Evolutionary conservation across 2,888 invertebrate species (phyloP).

Genomic region (Trachelus troglodyta): DNA sequence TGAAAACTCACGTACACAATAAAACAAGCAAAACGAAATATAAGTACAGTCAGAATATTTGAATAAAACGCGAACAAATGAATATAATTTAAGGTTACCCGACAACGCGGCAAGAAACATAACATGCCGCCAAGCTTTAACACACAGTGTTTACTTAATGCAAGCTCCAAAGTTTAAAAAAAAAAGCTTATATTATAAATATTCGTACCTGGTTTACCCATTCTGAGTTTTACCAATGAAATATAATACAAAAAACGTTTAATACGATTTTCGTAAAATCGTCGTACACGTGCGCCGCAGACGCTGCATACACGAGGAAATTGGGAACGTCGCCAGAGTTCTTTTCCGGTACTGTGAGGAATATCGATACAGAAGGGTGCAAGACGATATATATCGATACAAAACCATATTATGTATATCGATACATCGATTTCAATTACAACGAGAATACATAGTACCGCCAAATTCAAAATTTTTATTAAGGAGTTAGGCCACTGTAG

Average conservation of each 20-base stretch:
- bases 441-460: not conserved
- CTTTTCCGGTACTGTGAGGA: not conserved
- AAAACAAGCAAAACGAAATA: not conserved
- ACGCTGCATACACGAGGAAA: slow-evolving; percentile 11
- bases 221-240: slow-evolving; percentile 31
- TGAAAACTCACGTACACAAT: not conserved
- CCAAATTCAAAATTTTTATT: not conserved
- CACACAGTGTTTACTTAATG: not conserved
- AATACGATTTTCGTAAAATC: not conserved
- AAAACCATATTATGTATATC: too few species aligned
- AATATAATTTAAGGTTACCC: slow-evolving; percentile 24
- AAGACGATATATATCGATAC: not conserved
- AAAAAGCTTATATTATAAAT: not conserved
- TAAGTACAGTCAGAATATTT: not conserved
- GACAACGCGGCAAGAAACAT: slow-evolving; percentile 26
- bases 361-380: not conserved
- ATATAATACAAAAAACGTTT: slow-evolving; percentile 13
- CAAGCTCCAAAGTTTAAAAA: slow-evolving; percentile 1
- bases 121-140: not conserved
- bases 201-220: slow-evolving; percentile 67
- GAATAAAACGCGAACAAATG: not conserved
- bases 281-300: slow-evolving; percentile 16
- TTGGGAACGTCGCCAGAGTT: not conserved
- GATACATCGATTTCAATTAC: not conserved
- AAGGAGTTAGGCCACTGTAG: too few species aligned